Evolutionary conservation across 1,140 invertebrate genomes (phyloP).

Genomic region (Euglossa dilemma): DNA sequence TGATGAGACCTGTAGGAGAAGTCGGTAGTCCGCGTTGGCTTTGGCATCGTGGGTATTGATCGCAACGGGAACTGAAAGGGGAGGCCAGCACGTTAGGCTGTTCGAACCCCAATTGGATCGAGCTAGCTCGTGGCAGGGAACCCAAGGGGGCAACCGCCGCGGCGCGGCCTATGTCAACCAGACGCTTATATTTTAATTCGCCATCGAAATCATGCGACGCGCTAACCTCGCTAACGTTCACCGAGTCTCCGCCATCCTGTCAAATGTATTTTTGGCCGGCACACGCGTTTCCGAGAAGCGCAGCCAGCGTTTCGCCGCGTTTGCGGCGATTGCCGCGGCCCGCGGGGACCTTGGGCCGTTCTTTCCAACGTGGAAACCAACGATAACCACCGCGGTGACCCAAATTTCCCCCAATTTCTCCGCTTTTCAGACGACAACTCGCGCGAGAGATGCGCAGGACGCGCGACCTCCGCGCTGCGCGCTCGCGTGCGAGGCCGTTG

Average conservation of each 20-base stretch:
- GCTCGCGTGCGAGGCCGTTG: background rate
- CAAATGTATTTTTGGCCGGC: no score
- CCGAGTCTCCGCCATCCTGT: background rate
- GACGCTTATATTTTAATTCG: conserved; percentile 12
- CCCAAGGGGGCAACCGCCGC: conserved; percentile 32
- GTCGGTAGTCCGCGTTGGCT: conserved; percentile 58
- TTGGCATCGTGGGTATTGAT: conserved; percentile 70
- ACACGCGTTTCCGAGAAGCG: no score
- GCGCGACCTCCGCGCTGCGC: background rate
- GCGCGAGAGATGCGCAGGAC: background rate
- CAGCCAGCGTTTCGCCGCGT: no score
- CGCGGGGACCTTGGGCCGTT: no score
- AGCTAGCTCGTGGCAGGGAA: conserved; percentile 58
- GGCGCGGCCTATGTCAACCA: conserved; percentile 44
- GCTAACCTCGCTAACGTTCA: no score
- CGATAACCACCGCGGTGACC: background rate
- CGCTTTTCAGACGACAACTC: background rate
- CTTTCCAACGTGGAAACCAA: background rate
- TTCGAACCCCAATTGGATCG: conserved; percentile 73
- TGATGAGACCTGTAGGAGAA: conserved; percentile 57
- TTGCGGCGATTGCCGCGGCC: no score
- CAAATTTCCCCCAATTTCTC: conserved; percentile 17
- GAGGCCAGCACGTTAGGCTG: conserved; percentile 67
- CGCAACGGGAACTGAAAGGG: conserved; percentile 67
- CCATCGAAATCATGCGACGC: background rate